phyloP scores from a whole-genome alignment of 2,113 vertebrate species.

The Ceyx margarethae region DNA sequence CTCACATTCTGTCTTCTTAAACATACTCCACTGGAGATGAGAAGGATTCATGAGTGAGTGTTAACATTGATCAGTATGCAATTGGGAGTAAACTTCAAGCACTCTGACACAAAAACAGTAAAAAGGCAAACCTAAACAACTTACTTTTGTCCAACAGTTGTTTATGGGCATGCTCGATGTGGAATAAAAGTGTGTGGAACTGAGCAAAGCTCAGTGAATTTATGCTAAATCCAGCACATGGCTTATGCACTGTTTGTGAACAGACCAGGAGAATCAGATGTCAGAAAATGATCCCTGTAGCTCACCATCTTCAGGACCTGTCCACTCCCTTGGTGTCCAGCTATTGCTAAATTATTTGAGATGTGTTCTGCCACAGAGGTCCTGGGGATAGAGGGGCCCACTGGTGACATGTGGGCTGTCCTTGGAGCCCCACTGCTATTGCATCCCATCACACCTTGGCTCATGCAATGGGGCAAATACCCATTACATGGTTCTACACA shows the following conservation, averaged over 20 bases:
- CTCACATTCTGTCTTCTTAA: not conserved
- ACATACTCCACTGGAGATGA: not conserved
- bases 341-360: not conserved
- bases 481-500: fast-evolving
- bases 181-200: not conserved
- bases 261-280: not conserved
- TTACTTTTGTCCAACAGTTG: not conserved
- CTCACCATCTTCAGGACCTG: not conserved
- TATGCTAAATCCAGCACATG: not conserved
- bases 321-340: not conserved
- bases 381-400: not conserved
- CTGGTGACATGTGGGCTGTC: not conserved
- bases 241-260: not conserved
- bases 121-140: not conserved
- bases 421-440: not conserved
- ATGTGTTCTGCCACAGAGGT: not conserved
- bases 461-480: not conserved
- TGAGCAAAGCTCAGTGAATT: not conserved
- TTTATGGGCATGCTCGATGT: not conserved
- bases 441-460: not conserved
- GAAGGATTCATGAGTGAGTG: not conserved
- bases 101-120: not conserved
- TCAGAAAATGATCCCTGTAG: not conserved
- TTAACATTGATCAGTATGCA: not conserved
- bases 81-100: not conserved